Evolutionary conservation across 1,140 invertebrate species (phyloP).

Genomic region (Argopecten irradians): DNA sequence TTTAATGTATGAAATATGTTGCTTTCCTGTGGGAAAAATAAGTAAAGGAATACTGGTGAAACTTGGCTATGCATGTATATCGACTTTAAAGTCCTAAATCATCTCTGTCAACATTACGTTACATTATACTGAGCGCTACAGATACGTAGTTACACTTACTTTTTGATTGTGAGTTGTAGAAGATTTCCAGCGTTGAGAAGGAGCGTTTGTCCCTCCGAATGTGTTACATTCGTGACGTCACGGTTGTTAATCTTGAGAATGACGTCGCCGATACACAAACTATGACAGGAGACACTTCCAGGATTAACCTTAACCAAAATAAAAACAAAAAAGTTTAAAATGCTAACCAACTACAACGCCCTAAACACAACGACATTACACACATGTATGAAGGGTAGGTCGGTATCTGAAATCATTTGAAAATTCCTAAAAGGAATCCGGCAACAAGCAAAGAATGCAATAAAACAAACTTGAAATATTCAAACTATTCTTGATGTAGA

Average conservation of each 20-base stretch:
- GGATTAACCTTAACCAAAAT: conserved; percentile 68
- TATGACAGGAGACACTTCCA: conserved; percentile 69
- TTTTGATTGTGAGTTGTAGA: conserved; percentile 73
- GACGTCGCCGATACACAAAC: conserved; percentile 88
- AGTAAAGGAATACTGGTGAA: too few species aligned
- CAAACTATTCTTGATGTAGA: background rate
- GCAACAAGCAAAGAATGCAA: background rate
- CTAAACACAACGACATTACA: too few species aligned
- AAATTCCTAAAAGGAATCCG: too few species aligned
- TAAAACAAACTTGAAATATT: background rate
- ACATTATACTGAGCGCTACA: too few species aligned
- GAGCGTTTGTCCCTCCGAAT: conserved; percentile 92
- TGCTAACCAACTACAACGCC: background rate
- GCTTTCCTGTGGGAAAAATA: too few species aligned
- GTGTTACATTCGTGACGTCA: conserved; percentile 89
- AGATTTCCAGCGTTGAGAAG: conserved; percentile 85
- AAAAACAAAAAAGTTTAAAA: conserved; percentile 42
- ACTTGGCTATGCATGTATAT: too few species aligned
- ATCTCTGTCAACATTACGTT: too few species aligned
- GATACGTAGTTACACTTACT: conserved; percentile 62
- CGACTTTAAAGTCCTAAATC: too few species aligned
- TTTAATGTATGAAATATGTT: too few species aligned
- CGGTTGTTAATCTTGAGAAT: conserved; percentile 93
- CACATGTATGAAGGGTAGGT: background rate
- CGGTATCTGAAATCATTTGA: too few species aligned